Evolutionary conservation across 2,797 vertebrate genomes (phyloP).

Genomic region (Typhlichthys eigenmanni): DNA sequence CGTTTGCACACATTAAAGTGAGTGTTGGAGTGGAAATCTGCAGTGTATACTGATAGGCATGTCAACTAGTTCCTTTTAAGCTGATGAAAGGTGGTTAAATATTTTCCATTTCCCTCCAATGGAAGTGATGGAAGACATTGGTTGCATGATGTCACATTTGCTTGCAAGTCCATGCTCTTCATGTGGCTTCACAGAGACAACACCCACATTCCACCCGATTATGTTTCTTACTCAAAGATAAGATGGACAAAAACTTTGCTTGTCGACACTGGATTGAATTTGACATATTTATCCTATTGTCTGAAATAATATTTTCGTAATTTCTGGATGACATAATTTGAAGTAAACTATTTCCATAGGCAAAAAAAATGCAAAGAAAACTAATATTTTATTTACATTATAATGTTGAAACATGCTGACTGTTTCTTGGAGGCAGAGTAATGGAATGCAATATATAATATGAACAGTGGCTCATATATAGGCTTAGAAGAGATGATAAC

Average conservation of each 20-base stretch:
- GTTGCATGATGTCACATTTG: constrained; percentile 23
- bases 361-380: constrained; percentile 14
- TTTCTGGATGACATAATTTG: constrained; percentile 21
- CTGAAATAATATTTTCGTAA: constrained; percentile 11
- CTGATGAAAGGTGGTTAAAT: not conserved
- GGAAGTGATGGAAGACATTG: constrained; percentile 5
- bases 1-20: constrained; percentile 47
- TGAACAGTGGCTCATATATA: too few relatives aligned
- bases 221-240: not conserved
- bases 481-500: too few relatives aligned
- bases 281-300: constrained; percentile 6
- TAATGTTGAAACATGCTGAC: not conserved
- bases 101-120: constrained; percentile 8
- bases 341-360: not conserved
- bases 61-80: constrained; percentile 13
- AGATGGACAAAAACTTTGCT: not conserved
- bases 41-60: constrained; percentile 14
- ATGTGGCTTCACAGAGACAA: constrained; percentile 5
- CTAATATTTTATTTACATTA: constrained; percentile 17
- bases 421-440: not conserved
- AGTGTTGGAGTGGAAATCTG: constrained; percentile 48
- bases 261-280: constrained; percentile 34
- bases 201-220: constrained; percentile 8
- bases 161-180: constrained; percentile 3
- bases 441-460: too few relatives aligned